Evolutionary conservation across 2,113 vertebrate genomes (phyloP), one percentile per base, ranked within the genome.

Genomic region (Menura novaehollandiae): DNA sequence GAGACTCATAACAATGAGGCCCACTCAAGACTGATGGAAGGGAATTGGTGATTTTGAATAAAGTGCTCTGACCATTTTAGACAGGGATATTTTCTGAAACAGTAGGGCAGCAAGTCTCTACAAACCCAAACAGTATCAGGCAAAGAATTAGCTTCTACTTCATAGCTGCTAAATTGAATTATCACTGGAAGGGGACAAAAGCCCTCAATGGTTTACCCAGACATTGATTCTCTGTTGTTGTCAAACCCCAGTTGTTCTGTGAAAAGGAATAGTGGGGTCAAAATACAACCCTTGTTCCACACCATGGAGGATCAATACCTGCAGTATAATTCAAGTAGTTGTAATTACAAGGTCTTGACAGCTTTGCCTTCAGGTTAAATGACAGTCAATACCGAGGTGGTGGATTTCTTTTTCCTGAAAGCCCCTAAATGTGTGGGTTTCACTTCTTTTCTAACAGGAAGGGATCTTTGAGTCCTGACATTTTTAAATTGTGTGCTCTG

Each of bases 151-250:
- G 49, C 80, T 92, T 73, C n/a, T 78, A 37, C 78, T 78, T 85
- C 73, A 51, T 44, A 68, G 63, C 39, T 86, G 86, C 64, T 93
- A 64, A 90, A 93, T 69, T 91, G 87, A 94, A 85, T 88, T 91
- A 91, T 86, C 93, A 63, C 30, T 86, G 86, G 46, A 79, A 76
- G n/a, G 51, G 7, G 41, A 32, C n/a, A 73, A 58, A 59, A 12
- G 7, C 27, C 33, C 21, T 4, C 22, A 66, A 24, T 30, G 37
- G 21, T 88, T 94, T 84, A 44, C 72, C 49, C 60, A 77, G 89
- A 30, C 47, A 63, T 82, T 56, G 90, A 92, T 93, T 95, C 63
- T 77, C 74, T 93, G 53, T 78, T 93, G 69, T 74, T 92, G 80
- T 80, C 66, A 89, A 89, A 49, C 67, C 60, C 75, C 78, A 94